Evolutionary conservation across 2,113 vertebrate genomes (phyloP).

Genomic region (Passer montanus): DNA sequence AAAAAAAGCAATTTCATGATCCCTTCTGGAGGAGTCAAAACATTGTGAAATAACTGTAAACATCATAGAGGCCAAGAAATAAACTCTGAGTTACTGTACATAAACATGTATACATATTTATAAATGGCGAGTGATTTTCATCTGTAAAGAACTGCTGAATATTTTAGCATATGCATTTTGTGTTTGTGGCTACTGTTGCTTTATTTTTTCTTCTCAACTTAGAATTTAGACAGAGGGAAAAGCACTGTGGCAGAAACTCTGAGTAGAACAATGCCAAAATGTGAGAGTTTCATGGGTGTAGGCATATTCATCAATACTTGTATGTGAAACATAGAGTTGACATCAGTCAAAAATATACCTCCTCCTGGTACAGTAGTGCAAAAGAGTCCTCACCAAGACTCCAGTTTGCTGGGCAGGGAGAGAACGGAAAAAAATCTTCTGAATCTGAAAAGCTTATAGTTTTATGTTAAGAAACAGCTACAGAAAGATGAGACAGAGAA

Average conservation of each 20-base stretch:
- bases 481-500: background rate
- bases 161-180: background rate
- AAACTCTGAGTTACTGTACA: background rate
- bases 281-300: background rate
- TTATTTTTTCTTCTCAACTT: background rate
- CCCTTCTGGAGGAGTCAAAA: conserved; percentile 36
- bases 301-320: background rate
- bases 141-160: background rate
- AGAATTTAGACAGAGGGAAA: background rate
- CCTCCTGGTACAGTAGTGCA: fast-evolving
- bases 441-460: background rate
- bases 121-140: background rate
- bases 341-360: background rate
- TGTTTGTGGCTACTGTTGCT: background rate
- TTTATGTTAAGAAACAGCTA: background rate
- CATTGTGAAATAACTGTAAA: conserved; percentile 59
- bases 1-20: background rate
- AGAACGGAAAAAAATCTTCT: background rate
- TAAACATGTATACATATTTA: background rate
- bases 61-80: conserved; percentile 23
- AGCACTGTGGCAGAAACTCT: background rate
- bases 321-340: background rate
- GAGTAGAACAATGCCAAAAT: background rate
- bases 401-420: background rate
- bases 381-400: background rate